Percentiles rank a stretch among this genome's conserved stretches.
Evolutionary conservation across 2,113 vertebrate species (phyloP).

Genomic region (Poeciliopsis turrubarensis): DNA sequence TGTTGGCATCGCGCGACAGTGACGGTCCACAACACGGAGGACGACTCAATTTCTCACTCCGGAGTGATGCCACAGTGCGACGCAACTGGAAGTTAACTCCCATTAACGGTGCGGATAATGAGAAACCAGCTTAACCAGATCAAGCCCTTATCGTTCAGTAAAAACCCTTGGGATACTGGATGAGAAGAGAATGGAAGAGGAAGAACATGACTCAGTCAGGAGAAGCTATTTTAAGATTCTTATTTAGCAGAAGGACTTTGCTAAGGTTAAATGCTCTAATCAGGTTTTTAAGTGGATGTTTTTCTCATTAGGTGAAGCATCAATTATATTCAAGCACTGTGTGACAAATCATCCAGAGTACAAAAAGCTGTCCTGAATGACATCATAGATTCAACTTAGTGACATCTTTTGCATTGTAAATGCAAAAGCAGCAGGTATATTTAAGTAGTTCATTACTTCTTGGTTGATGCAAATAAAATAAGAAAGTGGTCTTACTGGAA

Average conservation of each 20-base stretch:
- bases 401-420: not conserved
- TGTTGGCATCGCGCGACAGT: slow-evolving; percentile 79
- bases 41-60: slow-evolving; percentile 83
- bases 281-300: not conserved
- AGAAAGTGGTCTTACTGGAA: slow-evolving; percentile 8
- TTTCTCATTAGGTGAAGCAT: slow-evolving; percentile 1
- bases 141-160: not conserved
- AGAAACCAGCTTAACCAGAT: not conserved
- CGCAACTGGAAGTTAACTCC: slow-evolving; percentile 85
- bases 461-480: not conserved
- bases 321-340: not conserved
- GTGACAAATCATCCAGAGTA: not conserved
- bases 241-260: not conserved
- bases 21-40: slow-evolving; percentile 74
- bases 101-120: slow-evolving; percentile 79
- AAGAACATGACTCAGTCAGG: not conserved
- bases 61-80: slow-evolving; percentile 78
- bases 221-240: not conserved
- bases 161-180: not conserved
- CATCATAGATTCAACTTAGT: not conserved
- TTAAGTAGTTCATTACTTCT: not conserved
- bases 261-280: not conserved
- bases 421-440: not conserved
- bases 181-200: not conserved
- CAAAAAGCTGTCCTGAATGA: not conserved